Evolutionary conservation across 2,797 vertebrate genomes (phyloP), one percentile per base, ranked within the genome.

Genomic region (Muraenolepis orangiensis): DNA sequence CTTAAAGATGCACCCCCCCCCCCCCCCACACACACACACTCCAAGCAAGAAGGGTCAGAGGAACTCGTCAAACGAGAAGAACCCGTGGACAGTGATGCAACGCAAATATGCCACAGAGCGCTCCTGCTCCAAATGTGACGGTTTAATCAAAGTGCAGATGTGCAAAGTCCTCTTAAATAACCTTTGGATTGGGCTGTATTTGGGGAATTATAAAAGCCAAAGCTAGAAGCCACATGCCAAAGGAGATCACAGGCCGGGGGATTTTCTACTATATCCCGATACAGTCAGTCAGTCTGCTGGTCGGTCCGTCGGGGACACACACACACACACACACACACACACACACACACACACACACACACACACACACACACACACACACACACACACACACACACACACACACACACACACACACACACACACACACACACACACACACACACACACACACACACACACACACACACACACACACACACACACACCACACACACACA

Each of bases 141-240:
- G 87, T 88, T 93, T 92, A 92, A 92, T 93, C 89, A 92, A 91
- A 92, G 90, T 91, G 90, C 92, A 92, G 90, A 93, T 89, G 90
- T 86, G 90, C 89, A 91, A 91, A 93, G 91, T 90, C 89, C 89
- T 92, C 90, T 91, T 90, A 91, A 93, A 93, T 91, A 92, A 92
- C 91, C 89, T 90, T 86, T 90, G 92, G 93, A 93, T 93, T 93
- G 91, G 90, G 86, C 82, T 88, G 85, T 91, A 92, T 93, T 93
- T 91, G 86, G 90, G 90, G 90, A 91, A 92, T 93, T 93, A 93
- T 90, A 90, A 90, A 90, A 88, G 86, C 88, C 87, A 91, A 90
- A 91, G 90, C 88, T 90, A 82, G 82, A 81, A 88, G 86, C 86
- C 82, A 86, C 80, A 84, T 82, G 84, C 90, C 89, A 90, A 91